A percentile compares a stretch with the other conserved stretches of the same genome.
These are phyloP conservation scores for Eurystomus gularis DNA, from an alignment of 2,113 vertebrate species.

Conservation along the genomic window DNA sequence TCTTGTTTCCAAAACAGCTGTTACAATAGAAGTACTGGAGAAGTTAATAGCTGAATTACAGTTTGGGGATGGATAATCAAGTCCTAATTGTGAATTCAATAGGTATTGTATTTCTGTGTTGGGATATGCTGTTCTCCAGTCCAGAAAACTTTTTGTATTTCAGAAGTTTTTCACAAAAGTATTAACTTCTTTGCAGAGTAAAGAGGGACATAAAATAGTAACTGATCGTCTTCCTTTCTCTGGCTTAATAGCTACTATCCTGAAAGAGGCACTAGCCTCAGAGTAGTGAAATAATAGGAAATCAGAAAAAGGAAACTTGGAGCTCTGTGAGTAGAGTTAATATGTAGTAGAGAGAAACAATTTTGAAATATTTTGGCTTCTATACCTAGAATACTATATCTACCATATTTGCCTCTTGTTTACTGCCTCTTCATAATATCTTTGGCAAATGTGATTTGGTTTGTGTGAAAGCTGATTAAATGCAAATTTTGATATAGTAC, in stretches of 20 bases:
- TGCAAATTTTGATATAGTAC: neutral
- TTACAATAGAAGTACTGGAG: neutral
- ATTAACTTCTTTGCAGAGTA: neutral
- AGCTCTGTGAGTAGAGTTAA: neutral
- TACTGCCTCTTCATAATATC: neutral
- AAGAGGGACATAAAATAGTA: neutral
- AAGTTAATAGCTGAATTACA: neutral
- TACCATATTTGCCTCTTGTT: neutral
- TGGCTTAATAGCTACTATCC: neutral
- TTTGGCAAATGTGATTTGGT: neutral
- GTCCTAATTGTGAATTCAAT: neutral
- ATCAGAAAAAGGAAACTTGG: neutral
- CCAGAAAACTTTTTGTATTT: neutral
- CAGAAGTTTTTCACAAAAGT: neutral
- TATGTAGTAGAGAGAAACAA: neutral
- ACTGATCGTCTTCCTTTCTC: neutral
- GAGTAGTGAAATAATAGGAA: neutral
- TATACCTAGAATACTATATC: neutral
- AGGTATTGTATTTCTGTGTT: neutral
- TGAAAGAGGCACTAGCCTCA: neutral
- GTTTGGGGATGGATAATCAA: neutral
- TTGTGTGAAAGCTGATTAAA: neutral
- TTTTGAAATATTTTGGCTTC: neutral
- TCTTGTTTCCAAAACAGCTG: neutral
- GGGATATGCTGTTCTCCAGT: neutral